Evolutionary conservation across 2,888 invertebrate genomes (phyloP).

Genomic region (Trachelus iudaicus): DNA sequence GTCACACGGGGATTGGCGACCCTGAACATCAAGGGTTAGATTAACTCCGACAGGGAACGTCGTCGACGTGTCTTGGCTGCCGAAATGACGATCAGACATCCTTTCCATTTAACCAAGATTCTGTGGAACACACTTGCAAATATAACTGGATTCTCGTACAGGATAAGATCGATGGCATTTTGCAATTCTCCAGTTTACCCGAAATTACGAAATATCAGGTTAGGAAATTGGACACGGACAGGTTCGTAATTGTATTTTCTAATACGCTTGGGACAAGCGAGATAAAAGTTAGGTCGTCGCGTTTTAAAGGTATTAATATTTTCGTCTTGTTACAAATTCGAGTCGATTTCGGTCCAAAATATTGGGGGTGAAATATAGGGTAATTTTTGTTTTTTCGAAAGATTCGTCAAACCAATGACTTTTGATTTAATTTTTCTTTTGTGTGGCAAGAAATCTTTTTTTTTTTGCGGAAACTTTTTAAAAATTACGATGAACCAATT

Average conservation of each 20-base stretch:
- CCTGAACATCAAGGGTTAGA: background rate
- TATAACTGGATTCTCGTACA: background rate
- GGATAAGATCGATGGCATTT: background rate
- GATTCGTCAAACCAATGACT: background rate
- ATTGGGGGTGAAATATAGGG: background rate
- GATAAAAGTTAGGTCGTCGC: background rate
- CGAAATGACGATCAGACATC: background rate
- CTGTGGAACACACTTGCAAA: background rate
- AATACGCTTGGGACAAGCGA: background rate
- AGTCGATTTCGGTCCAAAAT: background rate
- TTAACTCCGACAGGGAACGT: background rate
- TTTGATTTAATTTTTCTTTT: background rate
- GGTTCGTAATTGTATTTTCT: background rate
- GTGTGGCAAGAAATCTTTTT: background rate
- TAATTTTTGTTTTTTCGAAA: background rate
- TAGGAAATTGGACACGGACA: background rate
- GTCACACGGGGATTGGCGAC: background rate
- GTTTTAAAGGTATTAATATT: background rate
- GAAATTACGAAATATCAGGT: background rate
- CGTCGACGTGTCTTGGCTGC: background rate
- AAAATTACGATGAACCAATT: background rate
- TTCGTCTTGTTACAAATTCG: background rate
- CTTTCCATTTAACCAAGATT: background rate
- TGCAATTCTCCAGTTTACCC: background rate
- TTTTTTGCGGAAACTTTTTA: background rate